phyloP scores from a whole-genome alignment of 64 coral and sea anemone species.

The Montipora foliosa region DNA sequence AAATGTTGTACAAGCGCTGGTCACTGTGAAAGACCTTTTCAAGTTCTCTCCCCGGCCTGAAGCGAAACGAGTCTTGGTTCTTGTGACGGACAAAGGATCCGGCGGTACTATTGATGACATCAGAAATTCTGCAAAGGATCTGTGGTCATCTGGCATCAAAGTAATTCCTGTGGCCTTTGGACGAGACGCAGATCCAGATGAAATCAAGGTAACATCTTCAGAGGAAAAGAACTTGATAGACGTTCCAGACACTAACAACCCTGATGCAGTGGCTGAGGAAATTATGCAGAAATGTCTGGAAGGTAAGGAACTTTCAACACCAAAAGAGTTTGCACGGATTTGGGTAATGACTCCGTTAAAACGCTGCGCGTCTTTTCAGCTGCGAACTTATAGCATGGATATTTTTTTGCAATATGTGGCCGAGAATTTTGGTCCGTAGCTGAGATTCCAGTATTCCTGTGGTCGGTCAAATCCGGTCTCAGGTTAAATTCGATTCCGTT shows the following conservation, averaged over 20 bases:
- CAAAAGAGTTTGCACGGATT: too few relatives aligned
- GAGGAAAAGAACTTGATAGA: conserved; percentile 82
- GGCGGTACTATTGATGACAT: conserved; percentile 51
- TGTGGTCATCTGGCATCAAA: conserved; percentile 63
- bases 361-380: too few relatives aligned
- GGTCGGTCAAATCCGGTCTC: too few relatives aligned
- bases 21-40: conserved; percentile 58
- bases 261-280: conserved; percentile 56
- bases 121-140: conserved; percentile 19
- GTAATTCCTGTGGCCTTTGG: conserved; percentile 84
- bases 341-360: too few relatives aligned
- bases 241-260: conserved; percentile 37
- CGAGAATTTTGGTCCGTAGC: too few relatives aligned
- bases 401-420: too few relatives aligned
- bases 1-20: conserved; percentile 62
- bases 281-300: conserved; percentile 75
- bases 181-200: conserved; percentile 51
- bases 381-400: too few relatives aligned
- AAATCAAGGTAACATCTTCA: conserved; percentile 55
- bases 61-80: conserved; percentile 75
- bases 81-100: conserved; percentile 72
- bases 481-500: too few relatives aligned
- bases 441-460: too few relatives aligned
- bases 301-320: conserved; percentile 27
- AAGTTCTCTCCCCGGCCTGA: conserved; percentile 48